phyloP scores from a whole-genome alignment of 2,797 vertebrate genomes.

The Poeciliopsis paucimaculata region DNA sequence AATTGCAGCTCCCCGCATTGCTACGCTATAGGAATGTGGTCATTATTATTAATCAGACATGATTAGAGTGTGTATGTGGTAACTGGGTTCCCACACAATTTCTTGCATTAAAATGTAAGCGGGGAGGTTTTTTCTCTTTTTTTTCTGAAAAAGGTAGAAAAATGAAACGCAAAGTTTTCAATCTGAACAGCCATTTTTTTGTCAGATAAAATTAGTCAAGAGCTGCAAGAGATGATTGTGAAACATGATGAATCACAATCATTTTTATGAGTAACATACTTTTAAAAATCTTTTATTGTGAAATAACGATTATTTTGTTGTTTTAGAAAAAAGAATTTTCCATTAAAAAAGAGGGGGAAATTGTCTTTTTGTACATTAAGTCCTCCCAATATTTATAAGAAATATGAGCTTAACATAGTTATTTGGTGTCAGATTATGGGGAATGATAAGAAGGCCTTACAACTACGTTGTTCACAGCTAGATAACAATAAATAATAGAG shows the following conservation, averaged over 20 bases:
- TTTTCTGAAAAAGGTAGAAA: too few relatives aligned
- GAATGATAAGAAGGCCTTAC: not conserved
- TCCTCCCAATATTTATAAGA: not conserved
- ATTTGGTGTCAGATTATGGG: not conserved
- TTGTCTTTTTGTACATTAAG: too few relatives aligned
- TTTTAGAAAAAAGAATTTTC: too few relatives aligned
- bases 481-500: too few relatives aligned
- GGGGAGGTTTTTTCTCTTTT: too few relatives aligned
- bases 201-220: not conserved
- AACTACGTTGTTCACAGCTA: not conserved
- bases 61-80: not conserved
- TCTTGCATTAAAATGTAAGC: too few relatives aligned
- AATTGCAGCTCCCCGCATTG: not conserved
- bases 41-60: not conserved
- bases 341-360: too few relatives aligned
- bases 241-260: not conserved
- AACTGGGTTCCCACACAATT: not conserved
- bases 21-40: not conserved
- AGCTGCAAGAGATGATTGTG: not conserved
- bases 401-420: too few relatives aligned
- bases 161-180: not conserved
- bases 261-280: not conserved
- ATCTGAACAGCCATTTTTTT: not conserved
- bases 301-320: not conserved
- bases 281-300: not conserved